These are phyloP conservation scores for Hylaeus volcanicus DNA, from an alignment of 1,140 invertebrate species.

Conservation along the genomic window DNA sequence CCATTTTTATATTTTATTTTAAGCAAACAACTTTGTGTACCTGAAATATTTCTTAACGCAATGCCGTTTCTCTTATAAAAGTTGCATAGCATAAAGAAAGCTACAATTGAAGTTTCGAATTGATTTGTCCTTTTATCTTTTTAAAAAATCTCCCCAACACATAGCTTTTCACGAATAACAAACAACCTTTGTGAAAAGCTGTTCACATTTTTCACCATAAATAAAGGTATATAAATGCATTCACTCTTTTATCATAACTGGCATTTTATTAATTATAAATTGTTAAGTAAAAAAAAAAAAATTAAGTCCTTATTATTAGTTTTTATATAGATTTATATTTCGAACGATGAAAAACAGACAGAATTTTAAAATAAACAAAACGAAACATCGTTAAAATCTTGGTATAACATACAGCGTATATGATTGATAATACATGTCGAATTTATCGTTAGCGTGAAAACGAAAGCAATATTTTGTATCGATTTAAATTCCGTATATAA, in stretches of 20 bases:
- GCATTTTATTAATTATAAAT: background rate
- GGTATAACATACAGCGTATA: conserved; percentile 39
- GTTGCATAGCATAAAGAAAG: too few relatives aligned
- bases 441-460: background rate
- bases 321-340: conserved; percentile 60
- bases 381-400: conserved; percentile 43
- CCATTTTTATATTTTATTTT: too few relatives aligned
- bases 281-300: background rate
- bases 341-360: conserved; percentile 43
- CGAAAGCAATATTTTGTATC: background rate
- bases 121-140: too few relatives aligned
- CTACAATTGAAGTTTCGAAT: too few relatives aligned
- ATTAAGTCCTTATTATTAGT: background rate
- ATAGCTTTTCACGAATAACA: background rate
- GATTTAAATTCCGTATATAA: conserved; percentile 40
- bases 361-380: conserved; percentile 22
- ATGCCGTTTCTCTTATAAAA: too few relatives aligned
- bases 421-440: conserved; percentile 31
- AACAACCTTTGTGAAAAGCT: background rate
- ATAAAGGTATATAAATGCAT: background rate
- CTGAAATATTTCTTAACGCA: too few relatives aligned
- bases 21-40: too few relatives aligned
- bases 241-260: background rate
- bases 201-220: background rate
- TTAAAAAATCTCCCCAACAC: background rate